These are phyloP conservation scores for Pinctada fucata DNA, from an alignment of 2,888 invertebrate species.

Conservation along the genomic window DNA sequence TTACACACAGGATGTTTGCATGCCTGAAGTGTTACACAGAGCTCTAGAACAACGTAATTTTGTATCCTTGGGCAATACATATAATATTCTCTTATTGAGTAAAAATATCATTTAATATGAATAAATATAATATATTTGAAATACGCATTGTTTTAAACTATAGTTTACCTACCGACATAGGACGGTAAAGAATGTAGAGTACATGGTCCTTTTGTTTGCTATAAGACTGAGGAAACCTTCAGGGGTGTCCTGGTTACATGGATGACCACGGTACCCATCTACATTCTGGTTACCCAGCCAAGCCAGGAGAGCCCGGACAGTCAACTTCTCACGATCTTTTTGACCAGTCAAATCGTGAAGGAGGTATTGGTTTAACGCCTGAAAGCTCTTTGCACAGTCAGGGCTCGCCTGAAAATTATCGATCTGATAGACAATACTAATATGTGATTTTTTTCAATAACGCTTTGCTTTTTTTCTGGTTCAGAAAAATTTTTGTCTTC, in stretches of 20 bases:
- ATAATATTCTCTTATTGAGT: no score
- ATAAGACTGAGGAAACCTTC: constrained; percentile 25
- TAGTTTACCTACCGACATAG: constrained; percentile 25
- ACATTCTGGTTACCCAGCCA: constrained; percentile 34
- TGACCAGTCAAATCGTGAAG: background rate
- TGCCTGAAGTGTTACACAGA: constrained; percentile 27
- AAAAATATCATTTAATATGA: no score
- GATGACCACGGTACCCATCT: background rate
- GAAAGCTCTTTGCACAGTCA: background rate
- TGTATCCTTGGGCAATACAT: background rate
- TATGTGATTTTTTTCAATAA: no score
- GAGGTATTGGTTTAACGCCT: constrained; percentile 10
- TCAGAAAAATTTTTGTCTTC: no score
- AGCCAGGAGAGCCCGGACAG: constrained; percentile 25
- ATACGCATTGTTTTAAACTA: no score
- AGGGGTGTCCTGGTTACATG: constrained; percentile 13
- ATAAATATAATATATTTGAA: no score
- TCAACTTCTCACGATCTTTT: constrained; percentile 8
- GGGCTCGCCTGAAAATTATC: constrained; percentile 2
- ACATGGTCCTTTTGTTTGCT: constrained; percentile 22
- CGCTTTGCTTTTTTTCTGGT: no score
- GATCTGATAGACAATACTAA: background rate
- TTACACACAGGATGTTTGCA: constrained; percentile 37
- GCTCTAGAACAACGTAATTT: background rate
- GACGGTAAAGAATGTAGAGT: constrained; percentile 30